Conservation (phyloP, 2,797 vertebrate species). For the Peromyscus aztecus region DNA sequence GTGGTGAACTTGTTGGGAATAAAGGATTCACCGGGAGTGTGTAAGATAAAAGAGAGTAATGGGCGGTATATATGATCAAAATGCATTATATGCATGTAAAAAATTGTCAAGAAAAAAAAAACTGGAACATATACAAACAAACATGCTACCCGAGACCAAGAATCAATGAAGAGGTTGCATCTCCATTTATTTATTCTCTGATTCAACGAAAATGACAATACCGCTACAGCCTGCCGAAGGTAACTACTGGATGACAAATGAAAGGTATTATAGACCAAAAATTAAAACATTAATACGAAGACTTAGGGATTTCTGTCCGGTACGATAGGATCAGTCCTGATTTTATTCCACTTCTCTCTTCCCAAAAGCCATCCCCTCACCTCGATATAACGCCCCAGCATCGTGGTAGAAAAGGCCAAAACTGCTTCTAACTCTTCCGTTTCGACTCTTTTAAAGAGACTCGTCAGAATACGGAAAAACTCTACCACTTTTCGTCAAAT, state of each 20-base stretch:
- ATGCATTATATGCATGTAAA: background rate
- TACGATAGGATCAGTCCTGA: background rate
- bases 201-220: background rate
- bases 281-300: background rate
- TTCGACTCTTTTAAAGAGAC: background rate
- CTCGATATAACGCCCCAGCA: background rate
- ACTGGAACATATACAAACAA: conserved; percentile 3
- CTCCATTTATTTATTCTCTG: background rate
- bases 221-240: background rate
- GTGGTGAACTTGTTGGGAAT: background rate
- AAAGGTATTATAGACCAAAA: background rate
- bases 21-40: background rate
- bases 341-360: background rate
- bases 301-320: background rate
- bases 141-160: background rate
- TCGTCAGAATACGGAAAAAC: background rate
- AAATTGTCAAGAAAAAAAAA: background rate
- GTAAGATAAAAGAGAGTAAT: background rate
- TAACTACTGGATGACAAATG: background rate
- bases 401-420: background rate
- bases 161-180: background rate
- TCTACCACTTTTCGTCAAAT: background rate
- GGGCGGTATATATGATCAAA: background rate
- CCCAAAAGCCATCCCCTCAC: background rate
- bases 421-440: background rate